Evolutionary conservation across 1,140 invertebrate genomes (phyloP), one percentile per base, ranked within the genome.

Genomic region (Propsilocerus akamusi): DNA sequence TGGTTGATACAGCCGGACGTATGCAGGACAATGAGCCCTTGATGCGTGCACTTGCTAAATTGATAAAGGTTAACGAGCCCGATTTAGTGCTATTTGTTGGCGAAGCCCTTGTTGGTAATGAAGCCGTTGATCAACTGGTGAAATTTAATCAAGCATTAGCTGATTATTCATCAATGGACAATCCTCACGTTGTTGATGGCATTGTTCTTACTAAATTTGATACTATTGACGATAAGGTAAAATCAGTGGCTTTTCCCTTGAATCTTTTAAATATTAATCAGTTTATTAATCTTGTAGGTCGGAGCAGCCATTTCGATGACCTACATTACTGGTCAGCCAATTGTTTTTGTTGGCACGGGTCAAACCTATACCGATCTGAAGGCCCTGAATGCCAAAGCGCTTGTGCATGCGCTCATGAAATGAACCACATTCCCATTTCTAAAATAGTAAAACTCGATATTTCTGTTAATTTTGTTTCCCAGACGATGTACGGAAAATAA

Each of bases 1-100:
- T 99, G 5, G 80, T 99, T 11, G 97, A 99, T 67, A 99, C 96
- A 2, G 95, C 97, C 25, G 97, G 97, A 6, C 75, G 97, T 54
- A 99, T 99, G 96, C 97, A 99, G 68, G 95, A 99, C 68, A 99
- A 99, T 68, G 96, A 98, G 66, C 96, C 96, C 0, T 69, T 99
- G 7, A 99, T 99, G 96, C 76, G 90, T 57, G 89, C 95, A 10
- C 69, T 98, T 11, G 83, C 94, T 4, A 99, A 98, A 69, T 76
- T 96, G 12, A 82, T 83, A 50, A 81, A 79, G 65, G 74, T 78
- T 2, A 99, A 99, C 66, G 81, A 93, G 57, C 97, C 97, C 0
- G 96, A 99, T 71, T 72, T 99, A 53, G 94, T 99, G 4, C 69
- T 99, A 8, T 99, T 99, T 68, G 97, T 99, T 5, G 97, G 97